Base-by-base conservation (phyloP, 2,113 vertebrate species). In the Meriones unguiculatus region DNA sequence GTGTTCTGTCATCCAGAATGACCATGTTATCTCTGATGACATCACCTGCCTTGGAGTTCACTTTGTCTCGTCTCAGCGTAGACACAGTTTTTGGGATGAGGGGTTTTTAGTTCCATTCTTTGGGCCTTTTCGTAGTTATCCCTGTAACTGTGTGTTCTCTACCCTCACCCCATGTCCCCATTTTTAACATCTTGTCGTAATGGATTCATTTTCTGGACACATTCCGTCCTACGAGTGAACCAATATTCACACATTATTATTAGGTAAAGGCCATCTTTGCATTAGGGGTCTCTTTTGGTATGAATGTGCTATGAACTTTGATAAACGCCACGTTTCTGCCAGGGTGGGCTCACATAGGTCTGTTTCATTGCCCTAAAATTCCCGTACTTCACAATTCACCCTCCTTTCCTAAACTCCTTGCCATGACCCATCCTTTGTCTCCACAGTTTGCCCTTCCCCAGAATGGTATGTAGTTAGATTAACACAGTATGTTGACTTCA, bases 1-100 rank as follows among this genome's bases (percentile, higher is more conserved):
- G 22, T n/a, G 7, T 85, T 95, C 65, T 82, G 38, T 85, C 25
- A 75, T 73, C 94, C 62, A 94, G 85, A 92, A 90, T 65, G 81
- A 82, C 64, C 41, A 38, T 77, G 35, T 91, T 89, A 84, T 78
- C 14, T 93, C 54, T 95, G 50, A 59, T 90, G 62, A 91, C 82
- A 67, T 88, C 82, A 59, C 2, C 50, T 75, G 5, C 91, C 46
- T 91, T 93, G 17, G 84, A 8, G n/a, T 91, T 17, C 35, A 75
- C 46, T 85, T 91, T 54, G 52, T 77, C 38, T 89, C 90, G 72
- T 62, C 50, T 93, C 84, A 73, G 87, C 59, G 59, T 52, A 78
- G 54, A 32, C 57, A 70, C 17, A 52, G 89, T 82, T 85, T n/a
- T 72, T 50, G 41, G 77, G 4, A 65, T 65, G 57, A 7, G 35